phyloP scores from a whole-genome alignment of 2,888 invertebrate species.

The Drosophila melanosoma region DNA sequence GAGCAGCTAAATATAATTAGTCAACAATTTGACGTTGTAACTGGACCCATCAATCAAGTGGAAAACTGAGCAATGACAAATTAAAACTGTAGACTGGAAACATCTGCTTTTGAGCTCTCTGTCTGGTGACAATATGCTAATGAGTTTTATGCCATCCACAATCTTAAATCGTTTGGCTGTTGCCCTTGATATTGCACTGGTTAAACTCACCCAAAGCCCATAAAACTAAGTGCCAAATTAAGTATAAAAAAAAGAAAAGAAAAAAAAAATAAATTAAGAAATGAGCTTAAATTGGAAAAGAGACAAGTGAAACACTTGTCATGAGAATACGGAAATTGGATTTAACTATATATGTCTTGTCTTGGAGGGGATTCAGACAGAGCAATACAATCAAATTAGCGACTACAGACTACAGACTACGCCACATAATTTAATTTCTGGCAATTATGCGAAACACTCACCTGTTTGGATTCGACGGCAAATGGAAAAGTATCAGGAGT shows the following conservation, averaged over 20 bases:
- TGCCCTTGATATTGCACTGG: constrained; percentile 18
- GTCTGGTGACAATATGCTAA: constrained; percentile 53
- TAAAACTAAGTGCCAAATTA: constrained; percentile 30
- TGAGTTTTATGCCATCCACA: constrained; percentile 40
- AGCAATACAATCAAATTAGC: constrained; percentile 26
- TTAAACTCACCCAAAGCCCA: background rate
- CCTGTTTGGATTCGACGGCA: constrained; percentile 32
- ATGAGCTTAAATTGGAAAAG: constrained; percentile 12
- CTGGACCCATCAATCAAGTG: constrained; percentile 49
- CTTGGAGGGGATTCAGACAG: background rate
- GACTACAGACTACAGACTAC: constrained; percentile 7
- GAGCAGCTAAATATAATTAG: background rate
- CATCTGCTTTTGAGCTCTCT: constrained; percentile 42
- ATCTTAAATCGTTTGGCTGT: constrained; percentile 31
- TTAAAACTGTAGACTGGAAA: constrained; percentile 13
- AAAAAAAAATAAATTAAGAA: background rate
- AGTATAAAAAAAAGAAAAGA: background rate
- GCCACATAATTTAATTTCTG: constrained; percentile 36
- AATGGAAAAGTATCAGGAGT: constrained; percentile 10
- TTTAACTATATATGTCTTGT: background rate
- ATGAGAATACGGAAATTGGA: background rate
- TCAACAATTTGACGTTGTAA: background rate
- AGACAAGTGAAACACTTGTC: constrained; percentile 1
- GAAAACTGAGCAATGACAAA: constrained; percentile 33
- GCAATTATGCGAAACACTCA: constrained; percentile 44